Evolutionary conservation across 2,113 vertebrate genomes (phyloP), one percentile per base, ranked within the genome.

Genomic region (Perca flavescens): DNA sequence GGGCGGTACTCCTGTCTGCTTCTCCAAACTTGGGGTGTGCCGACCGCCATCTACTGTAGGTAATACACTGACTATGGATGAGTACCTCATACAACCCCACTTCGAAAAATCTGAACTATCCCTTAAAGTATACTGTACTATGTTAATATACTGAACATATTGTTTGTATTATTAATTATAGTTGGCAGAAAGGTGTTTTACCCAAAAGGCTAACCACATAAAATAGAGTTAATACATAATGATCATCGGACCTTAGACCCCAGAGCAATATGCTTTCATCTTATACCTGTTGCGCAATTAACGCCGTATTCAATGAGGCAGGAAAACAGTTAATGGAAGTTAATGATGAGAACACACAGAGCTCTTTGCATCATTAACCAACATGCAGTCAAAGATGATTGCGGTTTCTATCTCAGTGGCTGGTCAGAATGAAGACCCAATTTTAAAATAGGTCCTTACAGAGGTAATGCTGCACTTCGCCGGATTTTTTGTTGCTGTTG

Each of bases 291-390:
- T 86, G 57, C 77, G 76, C 82, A 93, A 92, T 93, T 91, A 91
- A 89, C 60, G 49, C 28, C 62, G 74, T 73, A 80, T 77, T 88
- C 90, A 93, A 91, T 92, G 91, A 92, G 91, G 90, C 91, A 85
- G 82, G 74, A 87, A 88, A 91, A 92, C 85, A 86, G 85, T 88
- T 93, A 93, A 93, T 93, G 86, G 89, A 92, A 92, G 91, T 91
- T 94, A 93, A 93, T 92, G 89, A 93, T 80, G 88, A 92, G 87
- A 90, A 91, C 88, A 87, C 88, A 84, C 79, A 79, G 86, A 83
- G 87, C 86, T 86, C 77, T 77, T 76, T 91, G 92, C 92, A 80
- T 92, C 91, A 93, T 94, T 94, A 94, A 92, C 91, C 88, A 90
- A 92, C 89, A 90, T 74, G 89, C 92, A 89, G 87, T 85, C 79